Evolutionary conservation across 2,888 invertebrate species (phyloP).

Genomic region (Allolobophora icterica): DNA sequence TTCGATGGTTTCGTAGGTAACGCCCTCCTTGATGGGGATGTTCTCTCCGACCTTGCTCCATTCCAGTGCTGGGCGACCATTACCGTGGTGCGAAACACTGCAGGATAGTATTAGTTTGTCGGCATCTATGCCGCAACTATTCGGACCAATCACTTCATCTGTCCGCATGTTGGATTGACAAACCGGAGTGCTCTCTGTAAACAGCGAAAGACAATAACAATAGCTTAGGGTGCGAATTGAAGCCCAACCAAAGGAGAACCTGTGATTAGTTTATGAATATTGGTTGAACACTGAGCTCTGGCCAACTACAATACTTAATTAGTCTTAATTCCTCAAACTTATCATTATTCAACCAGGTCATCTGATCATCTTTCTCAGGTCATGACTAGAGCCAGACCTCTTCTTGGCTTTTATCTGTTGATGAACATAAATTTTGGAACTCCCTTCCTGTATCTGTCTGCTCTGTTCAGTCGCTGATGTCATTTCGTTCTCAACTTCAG

Average conservation of each 20-base stretch:
- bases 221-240: background rate
- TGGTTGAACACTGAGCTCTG: too few species aligned
- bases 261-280: background rate
- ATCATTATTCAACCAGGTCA: too few species aligned
- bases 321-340: too few species aligned
- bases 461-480: too few species aligned
- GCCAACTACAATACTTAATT: too few species aligned
- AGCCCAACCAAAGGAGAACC: background rate
- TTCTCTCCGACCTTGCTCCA: background rate
- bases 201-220: background rate
- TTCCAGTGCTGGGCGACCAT: background rate
- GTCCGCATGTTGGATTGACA: background rate
- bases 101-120: background rate
- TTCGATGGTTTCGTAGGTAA: background rate
- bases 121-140: conserved; percentile 6
- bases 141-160: conserved; percentile 19
- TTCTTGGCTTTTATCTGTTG: too few species aligned
- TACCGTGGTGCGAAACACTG: background rate
- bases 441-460: too few species aligned
- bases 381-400: too few species aligned
- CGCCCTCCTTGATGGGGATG: background rate
- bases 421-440: too few species aligned
- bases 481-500: too few species aligned
- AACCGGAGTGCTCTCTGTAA: background rate
- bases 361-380: too few species aligned